Evolutionary conservation across 1,140 invertebrate genomes (phyloP).

Genomic region (Platorchestia sp.): DNA sequence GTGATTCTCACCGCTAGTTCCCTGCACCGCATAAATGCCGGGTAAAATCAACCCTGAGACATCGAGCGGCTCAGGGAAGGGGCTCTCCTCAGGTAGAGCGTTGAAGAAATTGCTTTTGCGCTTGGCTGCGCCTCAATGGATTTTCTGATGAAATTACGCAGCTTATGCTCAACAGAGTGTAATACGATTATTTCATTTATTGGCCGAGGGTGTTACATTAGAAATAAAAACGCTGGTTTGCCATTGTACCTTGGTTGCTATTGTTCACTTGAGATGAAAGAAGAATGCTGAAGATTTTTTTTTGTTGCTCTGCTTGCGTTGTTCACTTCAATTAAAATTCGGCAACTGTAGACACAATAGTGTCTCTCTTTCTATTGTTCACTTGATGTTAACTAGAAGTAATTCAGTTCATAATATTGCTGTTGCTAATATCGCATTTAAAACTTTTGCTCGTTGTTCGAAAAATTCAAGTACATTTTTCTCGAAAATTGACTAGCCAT

Average conservation of each 20-base stretch:
- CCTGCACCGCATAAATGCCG: neutral
- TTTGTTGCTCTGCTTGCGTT: no score
- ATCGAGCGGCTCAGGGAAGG: neutral
- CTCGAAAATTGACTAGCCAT: no score
- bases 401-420: no score
- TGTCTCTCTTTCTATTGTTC: neutral
- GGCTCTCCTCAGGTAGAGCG: neutral
- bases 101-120: constrained; percentile 44
- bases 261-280: neutral
- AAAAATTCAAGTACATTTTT: no score
- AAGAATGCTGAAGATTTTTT: neutral
- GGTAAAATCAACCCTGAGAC: neutral
- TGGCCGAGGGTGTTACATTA: neutral
- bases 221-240: constrained; percentile 1
- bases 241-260: neutral
- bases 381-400: no score
- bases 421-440: no score
- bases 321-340: no score
- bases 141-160: constrained; percentile 53
- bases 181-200: constrained; percentile 50
- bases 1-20: neutral
- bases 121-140: constrained; percentile 24
- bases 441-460: no score
- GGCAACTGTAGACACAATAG: no score
- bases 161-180: constrained; percentile 48